Evolutionary conservation across 2,888 invertebrate species (phyloP).

Genomic region (Tanytarsus gracilentus): DNA sequence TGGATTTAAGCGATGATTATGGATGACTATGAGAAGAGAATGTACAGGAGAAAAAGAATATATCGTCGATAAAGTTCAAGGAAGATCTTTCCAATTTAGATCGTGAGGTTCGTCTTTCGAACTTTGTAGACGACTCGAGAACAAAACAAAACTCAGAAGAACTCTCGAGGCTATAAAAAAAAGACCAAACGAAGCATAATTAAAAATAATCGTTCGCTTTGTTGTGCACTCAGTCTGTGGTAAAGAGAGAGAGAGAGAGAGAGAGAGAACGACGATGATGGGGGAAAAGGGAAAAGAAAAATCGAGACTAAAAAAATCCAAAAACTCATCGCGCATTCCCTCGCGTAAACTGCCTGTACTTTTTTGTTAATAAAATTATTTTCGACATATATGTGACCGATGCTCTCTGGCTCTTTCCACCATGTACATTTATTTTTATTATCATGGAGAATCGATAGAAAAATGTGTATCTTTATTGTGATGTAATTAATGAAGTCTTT

Average conservation of each 20-base stretch:
- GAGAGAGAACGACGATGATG: no score
- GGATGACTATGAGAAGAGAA: background rate
- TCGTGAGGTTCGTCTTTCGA: background rate
- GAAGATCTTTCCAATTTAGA: constrained; percentile 15
- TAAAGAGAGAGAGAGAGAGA: background rate
- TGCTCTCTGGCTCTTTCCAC: background rate
- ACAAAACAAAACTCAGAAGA: no score
- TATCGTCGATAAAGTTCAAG: constrained; percentile 7
- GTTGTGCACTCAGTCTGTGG: background rate
- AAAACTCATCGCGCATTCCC: constrained; percentile 1
- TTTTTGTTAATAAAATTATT: background rate
- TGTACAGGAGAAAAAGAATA: background rate
- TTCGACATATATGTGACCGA: background rate
- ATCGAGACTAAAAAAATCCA: background rate
- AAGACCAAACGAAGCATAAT: constrained; percentile 4
- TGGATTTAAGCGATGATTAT: background rate
- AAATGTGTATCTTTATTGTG: no score
- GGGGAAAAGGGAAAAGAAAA: no score
- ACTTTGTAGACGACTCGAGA: constrained; percentile 12
- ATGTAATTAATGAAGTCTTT: constrained; percentile 8
- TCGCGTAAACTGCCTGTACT: background rate
- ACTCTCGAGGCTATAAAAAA: constrained; percentile 1
- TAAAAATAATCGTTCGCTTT: constrained; percentile 13
- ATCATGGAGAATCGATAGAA: constrained; percentile 6
- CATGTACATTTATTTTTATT: background rate